Conservation (phyloP, 2,797 vertebrate genomes). For the Myioborus miniatus region DNA sequence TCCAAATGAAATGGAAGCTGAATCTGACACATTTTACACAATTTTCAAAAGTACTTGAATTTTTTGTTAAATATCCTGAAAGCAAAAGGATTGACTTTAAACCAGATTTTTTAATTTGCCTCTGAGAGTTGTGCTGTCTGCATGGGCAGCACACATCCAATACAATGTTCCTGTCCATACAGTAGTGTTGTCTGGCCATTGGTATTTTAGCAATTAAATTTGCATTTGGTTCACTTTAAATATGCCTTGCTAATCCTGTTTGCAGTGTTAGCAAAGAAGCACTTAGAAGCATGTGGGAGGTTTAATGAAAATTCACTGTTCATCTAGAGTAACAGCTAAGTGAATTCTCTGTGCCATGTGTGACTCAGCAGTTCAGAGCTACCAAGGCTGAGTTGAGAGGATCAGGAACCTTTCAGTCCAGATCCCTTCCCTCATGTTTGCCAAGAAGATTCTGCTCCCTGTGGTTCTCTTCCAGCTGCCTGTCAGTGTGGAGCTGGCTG, state of each 20-base stretch:
- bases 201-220: slow-evolving; percentile 1
- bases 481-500: neutral
- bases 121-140: neutral
- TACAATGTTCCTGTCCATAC: neutral
- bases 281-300: neutral
- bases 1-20: neutral
- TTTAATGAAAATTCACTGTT: neutral
- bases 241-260: neutral
- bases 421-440: neutral
- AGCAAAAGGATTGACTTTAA: neutral
- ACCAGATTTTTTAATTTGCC: neutral
- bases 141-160: rapidly evolving
- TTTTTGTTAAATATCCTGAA: neutral
- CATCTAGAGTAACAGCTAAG: neutral
- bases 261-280: neutral
- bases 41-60: neutral
- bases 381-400: neutral
- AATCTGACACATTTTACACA: neutral
- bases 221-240: neutral
- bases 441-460: slow-evolving; percentile 20
- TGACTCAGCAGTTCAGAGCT: neutral
- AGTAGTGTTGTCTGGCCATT: neutral
- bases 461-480: neutral
- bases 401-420: neutral
- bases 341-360: rapidly evolving